A percentile compares a stretch with the other conserved stretches of the same genome.
These are phyloP conservation scores for Dicyrtoma fusca DNA, from an alignment of 2,888 invertebrate genomes.

Conservation along the genomic window DNA sequence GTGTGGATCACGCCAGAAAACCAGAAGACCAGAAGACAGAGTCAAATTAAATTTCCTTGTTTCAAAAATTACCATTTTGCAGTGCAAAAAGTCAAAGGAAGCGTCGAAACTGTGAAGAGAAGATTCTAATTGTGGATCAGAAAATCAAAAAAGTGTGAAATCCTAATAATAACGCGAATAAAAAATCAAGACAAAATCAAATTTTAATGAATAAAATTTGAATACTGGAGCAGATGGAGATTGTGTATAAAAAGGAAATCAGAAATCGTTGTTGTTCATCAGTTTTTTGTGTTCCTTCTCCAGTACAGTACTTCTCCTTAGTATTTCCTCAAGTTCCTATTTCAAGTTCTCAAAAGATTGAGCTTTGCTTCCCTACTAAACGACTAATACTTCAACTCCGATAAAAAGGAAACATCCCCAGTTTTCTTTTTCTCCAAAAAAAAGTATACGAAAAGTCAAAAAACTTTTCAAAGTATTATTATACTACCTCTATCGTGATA, in stretches of 20 bases:
- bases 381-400: no score
- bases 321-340: neutral
- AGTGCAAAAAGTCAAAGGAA: no score
- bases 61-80: no score
- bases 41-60: no score
- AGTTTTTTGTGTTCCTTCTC: constrained; percentile 10
- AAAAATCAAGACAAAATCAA: constrained; percentile 20
- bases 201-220: constrained; percentile 38
- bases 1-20: no score
- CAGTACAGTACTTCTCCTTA: neutral
- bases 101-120: no score
- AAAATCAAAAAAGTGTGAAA: no score
- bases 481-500: neutral
- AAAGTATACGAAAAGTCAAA: neutral
- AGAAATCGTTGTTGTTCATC: neutral
- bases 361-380: neutral
- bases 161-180: no score
- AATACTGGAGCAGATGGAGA: constrained; percentile 33
- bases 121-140: no score
- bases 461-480: neutral
- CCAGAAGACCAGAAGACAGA: no score
- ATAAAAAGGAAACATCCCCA: neutral
- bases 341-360: constrained; percentile 1
- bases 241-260: constrained; percentile 29
- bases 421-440: neutral